A percentile compares a stretch with the other conserved stretches of the same genome.
phyloP scores from a whole-genome alignment of 2,888 invertebrate genomes.

The Druceiella hillmani region DNA sequence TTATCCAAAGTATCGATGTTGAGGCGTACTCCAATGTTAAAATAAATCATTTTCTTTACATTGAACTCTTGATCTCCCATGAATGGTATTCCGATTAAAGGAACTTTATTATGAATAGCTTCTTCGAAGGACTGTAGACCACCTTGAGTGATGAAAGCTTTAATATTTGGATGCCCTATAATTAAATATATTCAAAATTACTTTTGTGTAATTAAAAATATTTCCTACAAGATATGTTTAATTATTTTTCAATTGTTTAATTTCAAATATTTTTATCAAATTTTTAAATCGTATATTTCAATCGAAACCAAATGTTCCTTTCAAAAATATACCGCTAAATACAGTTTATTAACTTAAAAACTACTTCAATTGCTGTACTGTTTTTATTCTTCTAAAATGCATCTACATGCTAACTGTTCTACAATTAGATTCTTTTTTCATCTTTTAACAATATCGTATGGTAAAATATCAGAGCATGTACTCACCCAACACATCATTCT shows the following conservation, averaged over 20 bases:
- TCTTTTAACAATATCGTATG: conserved; percentile 31
- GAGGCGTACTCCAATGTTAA: neutral
- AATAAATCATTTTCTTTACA: conserved; percentile 7
- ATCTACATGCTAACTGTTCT: conserved; percentile 26
- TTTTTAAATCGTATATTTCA: too few species aligned
- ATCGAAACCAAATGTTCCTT: too few species aligned
- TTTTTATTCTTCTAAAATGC: conserved; percentile 31
- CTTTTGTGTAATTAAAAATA: too few species aligned
- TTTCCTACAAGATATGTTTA: too few species aligned
- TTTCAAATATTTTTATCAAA: too few species aligned
- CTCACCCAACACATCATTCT: conserved; percentile 23
- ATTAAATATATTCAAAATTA: too few species aligned
- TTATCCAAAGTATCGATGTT: conserved; percentile 5
- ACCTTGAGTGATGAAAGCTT: conserved; percentile 17
- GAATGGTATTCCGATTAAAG: conserved; percentile 18
- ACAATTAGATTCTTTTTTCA: conserved; percentile 28
- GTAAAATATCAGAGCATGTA: conserved; percentile 27
- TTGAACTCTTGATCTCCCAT: conserved; percentile 15
- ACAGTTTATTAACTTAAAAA: too few species aligned
- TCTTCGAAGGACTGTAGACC: conserved; percentile 22
- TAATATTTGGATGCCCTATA: conserved; percentile 19
- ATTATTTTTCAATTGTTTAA: too few species aligned
- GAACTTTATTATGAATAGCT: conserved; percentile 14
- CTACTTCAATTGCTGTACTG: conserved; percentile 33
- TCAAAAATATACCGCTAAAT: too few species aligned